A percentile compares a stretch with the other conserved stretches of the same genome.
Evolutionary conservation across 2,888 invertebrate species (phyloP).

Genomic region (Aporophyla lueneburgensis): DNA sequence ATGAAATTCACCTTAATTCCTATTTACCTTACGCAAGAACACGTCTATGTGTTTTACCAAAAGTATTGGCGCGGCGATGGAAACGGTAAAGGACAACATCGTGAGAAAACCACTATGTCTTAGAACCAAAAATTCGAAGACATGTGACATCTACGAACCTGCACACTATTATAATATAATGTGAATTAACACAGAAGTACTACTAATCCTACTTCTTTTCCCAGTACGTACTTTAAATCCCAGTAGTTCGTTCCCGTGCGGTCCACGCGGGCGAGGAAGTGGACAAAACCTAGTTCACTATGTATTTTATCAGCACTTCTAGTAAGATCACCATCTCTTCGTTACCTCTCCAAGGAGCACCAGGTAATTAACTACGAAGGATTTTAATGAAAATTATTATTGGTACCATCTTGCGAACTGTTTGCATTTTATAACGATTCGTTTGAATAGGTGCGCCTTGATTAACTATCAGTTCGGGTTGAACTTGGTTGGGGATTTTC

Average conservation of each 20-base stretch:
- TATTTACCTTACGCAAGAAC: background rate
- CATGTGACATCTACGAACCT: no score
- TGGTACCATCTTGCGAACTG: conserved; percentile 61
- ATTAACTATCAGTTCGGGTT: conserved; percentile 44
- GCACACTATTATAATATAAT: no score
- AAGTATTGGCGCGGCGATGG: background rate
- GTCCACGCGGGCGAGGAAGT: no score
- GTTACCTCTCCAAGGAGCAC: conserved; percentile 41
- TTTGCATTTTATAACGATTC: conserved; percentile 60
- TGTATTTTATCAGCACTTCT: conserved; percentile 48
- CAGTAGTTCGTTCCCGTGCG: no score
- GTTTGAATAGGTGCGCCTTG: conserved; percentile 29
- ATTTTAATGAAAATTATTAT: conserved; percentile 79
- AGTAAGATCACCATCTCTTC: conserved; percentile 32
- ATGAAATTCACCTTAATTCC: background rate
- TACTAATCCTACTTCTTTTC: no score
- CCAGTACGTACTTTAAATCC: no score
- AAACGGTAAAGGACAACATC: no score
- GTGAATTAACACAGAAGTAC: no score
- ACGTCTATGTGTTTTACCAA: background rate
- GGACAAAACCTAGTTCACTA: background rate
- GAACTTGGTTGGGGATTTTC: conserved; percentile 50
- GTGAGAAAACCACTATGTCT: no score
- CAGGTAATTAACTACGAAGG: conserved; percentile 75
- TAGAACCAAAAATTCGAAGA: no score